phyloP scores from a whole-genome alignment of 2,113 vertebrate genomes.

The Centropus bengalensis region DNA sequence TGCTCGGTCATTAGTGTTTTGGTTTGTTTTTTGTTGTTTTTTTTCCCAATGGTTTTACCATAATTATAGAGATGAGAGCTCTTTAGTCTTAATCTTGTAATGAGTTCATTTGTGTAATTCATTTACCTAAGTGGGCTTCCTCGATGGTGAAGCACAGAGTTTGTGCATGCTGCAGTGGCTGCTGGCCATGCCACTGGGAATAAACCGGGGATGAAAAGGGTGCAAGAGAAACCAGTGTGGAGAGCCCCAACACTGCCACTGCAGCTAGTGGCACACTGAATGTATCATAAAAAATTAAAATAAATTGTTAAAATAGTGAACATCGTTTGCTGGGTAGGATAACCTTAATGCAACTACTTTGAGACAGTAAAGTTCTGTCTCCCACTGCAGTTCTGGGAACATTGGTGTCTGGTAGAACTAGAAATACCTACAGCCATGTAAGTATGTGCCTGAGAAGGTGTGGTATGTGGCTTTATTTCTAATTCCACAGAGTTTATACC shows the following conservation, averaged over 20 bases:
- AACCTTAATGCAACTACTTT: not conserved
- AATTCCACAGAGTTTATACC: not conserved
- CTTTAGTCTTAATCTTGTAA: conserved; percentile 3
- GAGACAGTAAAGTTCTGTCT: not conserved
- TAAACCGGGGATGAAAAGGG: not conserved
- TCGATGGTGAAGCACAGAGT: not conserved
- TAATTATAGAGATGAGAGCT: not conserved
- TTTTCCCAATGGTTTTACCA: conserved; percentile 1
- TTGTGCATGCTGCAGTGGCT: not conserved
- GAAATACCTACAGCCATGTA: not conserved
- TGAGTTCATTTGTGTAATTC: conserved; percentile 5
- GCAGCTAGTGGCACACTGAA: not conserved
- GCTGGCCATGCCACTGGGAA: not conserved
- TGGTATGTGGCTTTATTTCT: not conserved
- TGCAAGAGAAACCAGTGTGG: not conserved
- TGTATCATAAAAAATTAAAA: not conserved
- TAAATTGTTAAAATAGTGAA: not conserved
- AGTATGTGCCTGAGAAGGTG: not conserved
- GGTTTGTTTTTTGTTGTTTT: not conserved
- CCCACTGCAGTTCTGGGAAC: not conserved
- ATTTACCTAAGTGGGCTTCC: not conserved
- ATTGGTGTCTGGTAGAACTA: not conserved
- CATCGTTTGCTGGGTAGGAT: not conserved
- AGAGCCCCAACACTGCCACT: not conserved
- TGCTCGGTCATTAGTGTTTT: not conserved